Percentiles rank a stretch among this genome's conserved stretches.
Conservation (phyloP, 1,140 invertebrate genomes). For the Ptiloglossa arizonensis region DNA sequence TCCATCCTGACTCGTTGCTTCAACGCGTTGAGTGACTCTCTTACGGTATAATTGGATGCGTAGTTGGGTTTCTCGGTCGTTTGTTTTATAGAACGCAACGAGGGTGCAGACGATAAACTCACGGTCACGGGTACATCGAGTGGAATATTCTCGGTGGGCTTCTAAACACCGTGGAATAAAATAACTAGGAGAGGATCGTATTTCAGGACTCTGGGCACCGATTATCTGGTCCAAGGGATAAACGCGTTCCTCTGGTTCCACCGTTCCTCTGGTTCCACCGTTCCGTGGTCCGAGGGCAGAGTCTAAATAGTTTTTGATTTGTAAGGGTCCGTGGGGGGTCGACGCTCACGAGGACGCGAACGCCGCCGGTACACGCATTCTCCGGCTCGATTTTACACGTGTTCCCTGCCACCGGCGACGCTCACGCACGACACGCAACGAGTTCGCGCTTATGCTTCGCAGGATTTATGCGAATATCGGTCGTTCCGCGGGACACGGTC, state of each 20-base stretch:
- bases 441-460: slow-evolving; percentile 27
- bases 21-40: too few relatives aligned
- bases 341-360: slow-evolving; percentile 59
- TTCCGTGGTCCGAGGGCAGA: slow-evolving; percentile 46
- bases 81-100: too few relatives aligned
- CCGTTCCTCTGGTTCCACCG: background rate
- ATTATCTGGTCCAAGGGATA: slow-evolving; percentile 69
- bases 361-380: slow-evolving; percentile 44
- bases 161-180: too few relatives aligned
- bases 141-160: too few relatives aligned
- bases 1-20: too few relatives aligned
- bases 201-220: slow-evolving; percentile 61
- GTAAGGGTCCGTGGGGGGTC: slow-evolving; percentile 69
- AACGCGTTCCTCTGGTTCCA: slow-evolving; percentile 47
- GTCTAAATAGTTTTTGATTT: slow-evolving; percentile 68
- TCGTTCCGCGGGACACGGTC: slow-evolving; percentile 2
- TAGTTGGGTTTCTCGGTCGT: too few relatives aligned
- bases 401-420: slow-evolving; percentile 50
- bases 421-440: slow-evolving; percentile 46
- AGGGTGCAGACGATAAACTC: too few relatives aligned
- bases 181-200: slow-evolving; percentile 10
- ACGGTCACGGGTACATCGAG: too few relatives aligned
- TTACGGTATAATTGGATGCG: too few relatives aligned
- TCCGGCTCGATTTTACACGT: slow-evolving; percentile 46
- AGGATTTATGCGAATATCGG: slow-evolving; percentile 46